Evolutionary conservation across 2,113 vertebrate genomes (phyloP).

Genomic region (Albula glossodonta): DNA sequence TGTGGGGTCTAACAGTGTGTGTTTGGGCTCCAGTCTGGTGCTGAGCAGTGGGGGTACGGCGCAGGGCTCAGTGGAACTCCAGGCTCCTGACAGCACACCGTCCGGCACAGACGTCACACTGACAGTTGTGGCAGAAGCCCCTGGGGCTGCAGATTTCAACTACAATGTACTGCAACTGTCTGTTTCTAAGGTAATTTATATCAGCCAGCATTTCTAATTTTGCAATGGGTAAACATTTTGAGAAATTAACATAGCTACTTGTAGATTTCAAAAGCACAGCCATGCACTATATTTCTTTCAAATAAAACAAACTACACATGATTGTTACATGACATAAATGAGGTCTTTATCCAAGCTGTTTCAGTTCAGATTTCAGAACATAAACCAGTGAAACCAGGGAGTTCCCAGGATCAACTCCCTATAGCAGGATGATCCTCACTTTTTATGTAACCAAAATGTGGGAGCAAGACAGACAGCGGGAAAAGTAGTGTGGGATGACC

Average conservation of each 20-base stretch:
- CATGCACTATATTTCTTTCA: neutral
- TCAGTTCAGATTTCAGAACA: no score
- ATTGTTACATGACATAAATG: neutral
- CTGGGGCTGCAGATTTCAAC: constrained; percentile 49
- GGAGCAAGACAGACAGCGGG: no score
- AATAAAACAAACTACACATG: neutral
- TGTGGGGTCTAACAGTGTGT: neutral
- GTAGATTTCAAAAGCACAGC: no score
- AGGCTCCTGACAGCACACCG: constrained; percentile 41
- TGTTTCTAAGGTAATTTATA: constrained; percentile 53
- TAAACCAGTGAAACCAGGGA: no score
- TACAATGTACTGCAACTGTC: constrained; percentile 50
- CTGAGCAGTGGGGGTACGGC: constrained; percentile 36
- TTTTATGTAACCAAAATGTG: no score
- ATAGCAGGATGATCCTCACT: no score
- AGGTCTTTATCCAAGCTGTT: no score
- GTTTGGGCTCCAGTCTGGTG: constrained; percentile 16
- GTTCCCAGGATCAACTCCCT: no score
- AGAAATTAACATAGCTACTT: no score
- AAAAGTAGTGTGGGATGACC: no score
- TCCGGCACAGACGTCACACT: constrained; percentile 60
- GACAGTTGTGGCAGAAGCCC: constrained; percentile 55
- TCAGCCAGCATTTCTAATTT: no score
- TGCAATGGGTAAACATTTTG: no score
- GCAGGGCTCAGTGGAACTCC: constrained; percentile 50